phyloP scores from a whole-genome alignment of 2,113 vertebrate species.

The Ascaphus truei region DNA sequence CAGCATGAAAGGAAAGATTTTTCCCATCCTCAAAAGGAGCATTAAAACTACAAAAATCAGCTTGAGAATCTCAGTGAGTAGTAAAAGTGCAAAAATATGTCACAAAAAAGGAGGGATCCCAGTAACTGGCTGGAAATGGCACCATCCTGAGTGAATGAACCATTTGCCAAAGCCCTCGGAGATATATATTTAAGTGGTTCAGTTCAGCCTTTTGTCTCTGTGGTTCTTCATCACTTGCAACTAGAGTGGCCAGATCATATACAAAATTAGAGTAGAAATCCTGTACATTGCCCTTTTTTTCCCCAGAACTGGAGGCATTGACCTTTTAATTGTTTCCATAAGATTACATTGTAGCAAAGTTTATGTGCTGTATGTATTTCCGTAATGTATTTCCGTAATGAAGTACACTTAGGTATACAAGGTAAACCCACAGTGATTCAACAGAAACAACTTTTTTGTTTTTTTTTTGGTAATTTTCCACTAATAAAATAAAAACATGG shows the following conservation, averaged over 20 bases:
- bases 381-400: neutral
- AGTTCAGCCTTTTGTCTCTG: neutral
- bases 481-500: slow-evolving; percentile 26
- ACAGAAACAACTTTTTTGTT: neutral
- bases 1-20: neutral
- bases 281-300: slow-evolving; percentile 32
- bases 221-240: neutral
- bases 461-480: slow-evolving; percentile 39
- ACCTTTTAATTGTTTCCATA: slow-evolving; percentile 9
- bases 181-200: slow-evolving; percentile 6
- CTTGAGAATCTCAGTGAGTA: slow-evolving; percentile 31
- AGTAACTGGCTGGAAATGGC: slow-evolving; percentile 16
- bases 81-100: slow-evolving; percentile 37
- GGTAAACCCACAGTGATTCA: neutral
- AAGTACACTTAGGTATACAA: neutral
- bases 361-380: slow-evolving; percentile 16
- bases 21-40: slow-evolving; percentile 8
- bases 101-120: slow-evolving; percentile 29
- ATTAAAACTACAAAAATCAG: slow-evolving; percentile 32
- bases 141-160: neutral
- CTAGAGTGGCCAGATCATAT: neutral
- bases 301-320: slow-evolving; percentile 13
- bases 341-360: slow-evolving; percentile 14
- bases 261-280: slow-evolving; percentile 30
- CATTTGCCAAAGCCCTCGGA: slow-evolving; percentile 10